These are phyloP conservation scores for Poecilia gillii DNA, from an alignment of 2,797 vertebrate genomes.

Conservation along the genomic window DNA sequence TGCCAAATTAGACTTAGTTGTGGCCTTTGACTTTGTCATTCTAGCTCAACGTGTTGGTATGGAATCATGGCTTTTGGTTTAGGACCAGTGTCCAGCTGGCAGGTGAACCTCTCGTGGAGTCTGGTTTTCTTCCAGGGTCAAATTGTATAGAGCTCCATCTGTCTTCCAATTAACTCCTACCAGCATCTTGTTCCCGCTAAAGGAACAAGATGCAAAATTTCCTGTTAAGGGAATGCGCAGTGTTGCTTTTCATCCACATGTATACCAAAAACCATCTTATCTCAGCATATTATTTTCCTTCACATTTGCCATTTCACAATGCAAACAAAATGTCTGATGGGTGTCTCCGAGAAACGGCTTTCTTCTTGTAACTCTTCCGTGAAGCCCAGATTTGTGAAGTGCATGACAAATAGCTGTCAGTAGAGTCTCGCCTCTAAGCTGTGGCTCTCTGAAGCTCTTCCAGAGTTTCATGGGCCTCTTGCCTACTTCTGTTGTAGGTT, in stretches of 20 bases:
- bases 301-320: not conserved
- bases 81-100: not conserved
- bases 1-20: too few relatives aligned
- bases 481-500: not conserved
- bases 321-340: not conserved
- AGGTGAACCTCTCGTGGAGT: not conserved
- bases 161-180: not conserved
- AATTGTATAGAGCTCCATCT: not conserved
- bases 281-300: not conserved
- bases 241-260: not conserved
- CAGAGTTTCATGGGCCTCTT: not conserved
- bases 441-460: not conserved
- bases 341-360: not conserved
- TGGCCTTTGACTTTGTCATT: too few relatives aligned
- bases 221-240: not conserved
- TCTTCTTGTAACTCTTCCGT: not conserved
- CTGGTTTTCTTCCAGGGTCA: not conserved
- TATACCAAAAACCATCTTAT: not conserved
- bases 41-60: not conserved
- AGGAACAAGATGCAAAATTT: not conserved
- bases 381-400: not conserved
- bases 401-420: not conserved
- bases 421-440: not conserved
- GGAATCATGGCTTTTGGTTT: not conserved
- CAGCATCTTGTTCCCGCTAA: not conserved